Evolutionary conservation across 1,140 invertebrate species (phyloP).

Genomic region (Heliconius hermathena): DNA sequence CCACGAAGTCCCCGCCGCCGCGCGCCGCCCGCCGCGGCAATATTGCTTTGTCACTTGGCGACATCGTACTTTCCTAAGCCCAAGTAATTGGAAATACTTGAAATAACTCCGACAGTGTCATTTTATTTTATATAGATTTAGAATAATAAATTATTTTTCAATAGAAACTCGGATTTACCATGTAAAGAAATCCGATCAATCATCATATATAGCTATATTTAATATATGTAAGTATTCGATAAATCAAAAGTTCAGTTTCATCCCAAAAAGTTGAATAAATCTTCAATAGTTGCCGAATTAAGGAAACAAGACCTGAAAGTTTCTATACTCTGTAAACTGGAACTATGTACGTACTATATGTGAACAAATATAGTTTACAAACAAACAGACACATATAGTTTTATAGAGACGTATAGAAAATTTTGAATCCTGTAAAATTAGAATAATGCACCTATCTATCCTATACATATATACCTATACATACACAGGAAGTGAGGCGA

Average conservation of each 20-base stretch:
- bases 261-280: constrained; percentile 1
- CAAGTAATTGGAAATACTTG: constrained; percentile 81
- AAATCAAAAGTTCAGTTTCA: background rate
- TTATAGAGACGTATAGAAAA: too few species aligned
- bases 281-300: constrained; percentile 2
- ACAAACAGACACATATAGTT: background rate
- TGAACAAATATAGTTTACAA: background rate
- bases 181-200: background rate
- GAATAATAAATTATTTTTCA: background rate
- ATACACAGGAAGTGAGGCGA: background rate
- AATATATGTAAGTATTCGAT: background rate
- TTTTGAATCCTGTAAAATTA: too few species aligned
- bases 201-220: background rate
- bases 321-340: background rate
- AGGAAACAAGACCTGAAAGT: background rate
- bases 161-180: background rate
- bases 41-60: constrained; percentile 80
- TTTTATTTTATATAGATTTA: constrained; percentile 1
- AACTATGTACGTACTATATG: background rate
- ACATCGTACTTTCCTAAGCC: constrained; percentile 75
- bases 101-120: constrained; percentile 52
- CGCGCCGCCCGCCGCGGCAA: constrained; percentile 61
- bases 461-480: too few species aligned
- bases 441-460: too few species aligned
- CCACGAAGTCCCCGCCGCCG: constrained; percentile 68